phyloP scores from a whole-genome alignment of 2,113 vertebrate genomes.

The Zosterops japonicus region DNA sequence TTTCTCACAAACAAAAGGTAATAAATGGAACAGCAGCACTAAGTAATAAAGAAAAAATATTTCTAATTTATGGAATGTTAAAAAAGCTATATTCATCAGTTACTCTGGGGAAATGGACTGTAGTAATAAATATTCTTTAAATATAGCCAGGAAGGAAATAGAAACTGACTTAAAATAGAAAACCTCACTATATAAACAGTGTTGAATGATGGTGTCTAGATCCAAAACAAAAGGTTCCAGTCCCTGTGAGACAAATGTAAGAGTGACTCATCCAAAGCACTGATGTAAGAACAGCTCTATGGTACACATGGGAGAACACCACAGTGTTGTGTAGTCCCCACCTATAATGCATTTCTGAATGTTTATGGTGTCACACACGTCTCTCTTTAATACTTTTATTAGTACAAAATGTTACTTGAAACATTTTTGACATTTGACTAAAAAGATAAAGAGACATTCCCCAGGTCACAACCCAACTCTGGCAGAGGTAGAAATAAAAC shows the following conservation, averaged over 20 bases:
- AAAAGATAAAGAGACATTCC: not conserved
- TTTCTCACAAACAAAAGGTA: not conserved
- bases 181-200: not conserved
- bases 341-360: accelerated
- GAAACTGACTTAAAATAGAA: constrained; percentile 19
- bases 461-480: not conserved
- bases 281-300: not conserved
- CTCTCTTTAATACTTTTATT: not conserved
- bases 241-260: not conserved
- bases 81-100: not conserved
- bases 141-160: constrained; percentile 31
- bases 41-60: constrained; percentile 13
- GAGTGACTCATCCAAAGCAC: not conserved
- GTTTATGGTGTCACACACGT: accelerated
- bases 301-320: not conserved
- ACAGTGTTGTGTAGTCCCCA: not conserved
- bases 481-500: not conserved
- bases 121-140: constrained; percentile 32
- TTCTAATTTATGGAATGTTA: constrained; percentile 24
- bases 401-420: not conserved
- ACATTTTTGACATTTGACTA: not conserved
- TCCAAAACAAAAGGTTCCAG: not conserved
- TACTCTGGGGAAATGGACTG: not conserved
- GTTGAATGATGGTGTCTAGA: not conserved
- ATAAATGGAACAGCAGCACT: not conserved